Evolutionary conservation across 2,113 vertebrate genomes (phyloP).

Genomic region (Mobula birostris): DNA sequence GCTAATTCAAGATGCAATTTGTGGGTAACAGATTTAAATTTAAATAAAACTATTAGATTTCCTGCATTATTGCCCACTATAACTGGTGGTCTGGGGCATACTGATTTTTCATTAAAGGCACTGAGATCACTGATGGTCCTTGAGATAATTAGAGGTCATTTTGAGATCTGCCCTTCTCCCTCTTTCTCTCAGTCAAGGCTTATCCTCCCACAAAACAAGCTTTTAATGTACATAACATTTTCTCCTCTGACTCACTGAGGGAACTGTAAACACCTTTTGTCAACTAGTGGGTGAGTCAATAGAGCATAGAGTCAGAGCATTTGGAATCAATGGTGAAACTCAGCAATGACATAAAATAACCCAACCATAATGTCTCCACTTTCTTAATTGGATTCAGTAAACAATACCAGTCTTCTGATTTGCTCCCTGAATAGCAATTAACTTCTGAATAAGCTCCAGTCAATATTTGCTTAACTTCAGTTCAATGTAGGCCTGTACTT

Average conservation of each 20-base stretch:
- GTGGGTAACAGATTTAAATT: not conserved
- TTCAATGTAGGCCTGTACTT: not conserved
- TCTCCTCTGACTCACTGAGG: not conserved
- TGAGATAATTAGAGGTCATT: not conserved
- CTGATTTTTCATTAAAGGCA: not conserved
- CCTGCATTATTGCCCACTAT: not conserved
- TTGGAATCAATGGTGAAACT: not conserved
- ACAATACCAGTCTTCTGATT: not conserved
- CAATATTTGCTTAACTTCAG: not conserved
- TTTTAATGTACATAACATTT: not conserved
- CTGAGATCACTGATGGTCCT: not conserved
- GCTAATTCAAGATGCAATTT: not conserved
- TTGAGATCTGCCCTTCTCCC: not conserved
- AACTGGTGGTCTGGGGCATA: not conserved
- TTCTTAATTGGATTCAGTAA: not conserved
- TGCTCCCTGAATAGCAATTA: not conserved
- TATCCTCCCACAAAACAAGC: not conserved
- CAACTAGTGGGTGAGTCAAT: not conserved
- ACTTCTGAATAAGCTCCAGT: not conserved
- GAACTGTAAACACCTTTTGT: not conserved
- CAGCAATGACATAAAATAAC: not conserved
- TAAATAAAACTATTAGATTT: not conserved
- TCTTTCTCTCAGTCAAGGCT: not conserved
- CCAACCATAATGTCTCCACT: not conserved
- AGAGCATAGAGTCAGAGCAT: not conserved